These are phyloP conservation scores for Urocitellus parryii DNA, from an alignment of 2,113 vertebrate species.

Conservation along the genomic window DNA sequence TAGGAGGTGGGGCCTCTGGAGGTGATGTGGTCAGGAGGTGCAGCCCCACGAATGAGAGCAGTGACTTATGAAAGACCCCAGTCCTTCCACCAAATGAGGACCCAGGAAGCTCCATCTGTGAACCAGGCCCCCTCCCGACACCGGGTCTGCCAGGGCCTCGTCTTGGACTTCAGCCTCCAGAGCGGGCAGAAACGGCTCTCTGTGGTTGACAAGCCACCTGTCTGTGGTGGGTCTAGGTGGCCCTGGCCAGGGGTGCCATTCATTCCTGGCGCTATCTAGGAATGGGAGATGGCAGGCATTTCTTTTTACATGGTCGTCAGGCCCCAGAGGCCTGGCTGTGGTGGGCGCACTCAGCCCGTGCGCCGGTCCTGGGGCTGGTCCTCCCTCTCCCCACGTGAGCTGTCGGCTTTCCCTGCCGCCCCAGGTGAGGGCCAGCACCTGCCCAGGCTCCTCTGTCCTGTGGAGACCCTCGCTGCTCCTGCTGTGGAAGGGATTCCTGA, in stretches of 20 bases:
- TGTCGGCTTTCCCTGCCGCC: no score
- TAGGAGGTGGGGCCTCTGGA: neutral
- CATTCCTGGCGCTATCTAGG: neutral
- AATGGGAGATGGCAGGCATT: neutral
- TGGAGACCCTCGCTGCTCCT: no score
- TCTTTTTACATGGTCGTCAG: neutral
- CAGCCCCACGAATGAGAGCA: neutral
- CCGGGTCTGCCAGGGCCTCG: neutral
- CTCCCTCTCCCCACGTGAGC: neutral
- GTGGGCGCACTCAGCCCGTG: neutral
- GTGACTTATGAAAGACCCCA: no score
- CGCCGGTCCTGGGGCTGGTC: neutral
- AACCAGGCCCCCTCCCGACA: neutral
- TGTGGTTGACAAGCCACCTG: no score
- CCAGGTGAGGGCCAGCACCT: no score
- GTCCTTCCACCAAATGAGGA: accelerated
- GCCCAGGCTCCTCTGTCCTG: neutral
- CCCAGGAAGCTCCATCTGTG: neutral
- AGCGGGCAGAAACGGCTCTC: neutral
- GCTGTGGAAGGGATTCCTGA: neutral
- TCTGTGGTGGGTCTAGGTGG: neutral
- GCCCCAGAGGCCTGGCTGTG: neutral
- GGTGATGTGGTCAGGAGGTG: no score
- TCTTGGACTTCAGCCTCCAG: neutral
- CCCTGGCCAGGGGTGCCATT: neutral